Percentiles rank a stretch among this genome's conserved stretches.
phyloP scores from a whole-genome alignment of 2,113 vertebrate species.

The Connochaetes taurinus region DNA sequence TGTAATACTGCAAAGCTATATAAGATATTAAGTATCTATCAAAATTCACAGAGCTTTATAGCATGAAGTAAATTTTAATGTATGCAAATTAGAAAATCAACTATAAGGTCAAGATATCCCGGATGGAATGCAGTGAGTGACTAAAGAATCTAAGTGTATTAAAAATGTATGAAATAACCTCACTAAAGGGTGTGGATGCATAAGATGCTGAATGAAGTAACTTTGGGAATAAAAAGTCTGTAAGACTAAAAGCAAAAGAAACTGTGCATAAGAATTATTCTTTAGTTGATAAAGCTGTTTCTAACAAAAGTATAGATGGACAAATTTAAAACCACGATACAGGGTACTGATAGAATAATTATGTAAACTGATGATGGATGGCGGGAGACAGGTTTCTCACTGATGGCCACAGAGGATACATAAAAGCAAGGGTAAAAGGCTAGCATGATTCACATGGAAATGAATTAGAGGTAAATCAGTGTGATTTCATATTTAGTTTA shows the following conservation, averaged over 20 bases:
- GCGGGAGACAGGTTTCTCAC: neutral
- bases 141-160: neutral
- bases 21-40: neutral
- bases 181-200: neutral
- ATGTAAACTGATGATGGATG: neutral
- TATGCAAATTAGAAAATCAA: neutral
- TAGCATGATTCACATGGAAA: neutral
- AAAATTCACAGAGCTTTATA: neutral
- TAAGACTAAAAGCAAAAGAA: neutral
- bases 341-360: neutral
- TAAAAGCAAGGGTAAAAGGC: neutral
- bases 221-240: neutral
- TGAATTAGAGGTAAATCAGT: neutral
- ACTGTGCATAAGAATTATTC: neutral
- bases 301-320: neutral
- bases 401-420: neutral
- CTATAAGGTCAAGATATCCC: neutral
- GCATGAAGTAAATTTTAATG: neutral
- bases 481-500: conserved; percentile 31
- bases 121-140: neutral
- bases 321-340: neutral
- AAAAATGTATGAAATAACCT: neutral
- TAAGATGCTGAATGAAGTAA: neutral
- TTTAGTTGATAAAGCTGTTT: neutral
- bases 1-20: neutral